Evolutionary conservation across 1,140 invertebrate species (phyloP).

Genomic region (Drosophila mauritiana): DNA sequence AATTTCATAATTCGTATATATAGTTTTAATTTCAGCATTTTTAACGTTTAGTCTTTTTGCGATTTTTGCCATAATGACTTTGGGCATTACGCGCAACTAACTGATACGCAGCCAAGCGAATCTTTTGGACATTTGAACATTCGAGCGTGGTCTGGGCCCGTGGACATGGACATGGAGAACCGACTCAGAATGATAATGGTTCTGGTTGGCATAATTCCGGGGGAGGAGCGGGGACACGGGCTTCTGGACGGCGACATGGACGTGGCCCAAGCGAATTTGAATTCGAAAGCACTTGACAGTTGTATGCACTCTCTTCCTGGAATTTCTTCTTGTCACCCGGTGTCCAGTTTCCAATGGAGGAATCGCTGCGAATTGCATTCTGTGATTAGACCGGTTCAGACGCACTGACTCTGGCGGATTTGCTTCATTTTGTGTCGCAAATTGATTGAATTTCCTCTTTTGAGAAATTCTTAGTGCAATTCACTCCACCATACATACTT

Average conservation of each 20-base stretch:
- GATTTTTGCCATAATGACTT: slow-evolving; percentile 60
- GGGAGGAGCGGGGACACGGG: slow-evolving; percentile 4
- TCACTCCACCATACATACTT: too few relatives aligned
- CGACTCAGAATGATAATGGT: slow-evolving; percentile 53
- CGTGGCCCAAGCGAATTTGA: slow-evolving; percentile 8
- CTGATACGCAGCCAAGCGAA: slow-evolving; percentile 74
- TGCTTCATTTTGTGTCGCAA: too few relatives aligned
- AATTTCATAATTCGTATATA: slow-evolving; percentile 54
- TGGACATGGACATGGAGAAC: slow-evolving; percentile 24
- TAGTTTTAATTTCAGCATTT: slow-evolving; percentile 41
- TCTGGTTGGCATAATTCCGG: slow-evolving; percentile 54
- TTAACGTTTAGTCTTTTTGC: slow-evolving; percentile 50
- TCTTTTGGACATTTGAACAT: slow-evolving; percentile 59
- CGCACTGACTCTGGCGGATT: background rate
- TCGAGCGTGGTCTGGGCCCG: slow-evolving; percentile 24
- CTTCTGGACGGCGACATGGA: slow-evolving; percentile 11
- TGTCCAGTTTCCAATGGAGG: background rate
- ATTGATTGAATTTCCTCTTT: background rate
- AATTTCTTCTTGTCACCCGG: background rate
- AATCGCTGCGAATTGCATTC: background rate
- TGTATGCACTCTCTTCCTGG: slow-evolving; percentile 5
- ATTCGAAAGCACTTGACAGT: slow-evolving; percentile 37
- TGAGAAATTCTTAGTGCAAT: too few relatives aligned
- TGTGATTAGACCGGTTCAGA: background rate
- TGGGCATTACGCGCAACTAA: slow-evolving; percentile 75